A percentile compares a stretch with the other conserved stretches of the same genome.
These are phyloP conservation scores for Dynastes grantii DNA, from an alignment of 2,888 invertebrate species.

Conservation along the genomic window DNA sequence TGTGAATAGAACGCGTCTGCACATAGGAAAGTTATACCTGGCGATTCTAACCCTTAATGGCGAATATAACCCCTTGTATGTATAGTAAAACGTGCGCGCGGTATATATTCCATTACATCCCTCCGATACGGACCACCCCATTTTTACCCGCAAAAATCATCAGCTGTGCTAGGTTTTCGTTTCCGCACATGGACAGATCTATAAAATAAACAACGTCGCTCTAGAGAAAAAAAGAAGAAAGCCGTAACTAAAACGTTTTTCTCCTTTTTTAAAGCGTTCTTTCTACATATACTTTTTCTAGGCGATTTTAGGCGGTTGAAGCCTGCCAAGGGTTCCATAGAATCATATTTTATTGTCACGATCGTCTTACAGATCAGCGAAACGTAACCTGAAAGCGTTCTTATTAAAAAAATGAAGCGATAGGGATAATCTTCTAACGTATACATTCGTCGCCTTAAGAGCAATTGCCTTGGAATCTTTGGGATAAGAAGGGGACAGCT, in stretches of 20 bases:
- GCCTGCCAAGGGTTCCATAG: constrained; percentile 56
- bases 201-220: constrained; percentile 60
- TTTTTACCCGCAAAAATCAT: constrained; percentile 61
- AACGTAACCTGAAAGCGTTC: constrained; percentile 63
- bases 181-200: constrained; percentile 16
- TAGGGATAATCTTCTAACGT: constrained; percentile 41
- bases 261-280: constrained; percentile 54
- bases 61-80: constrained; percentile 53
- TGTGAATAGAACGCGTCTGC: constrained; percentile 53
- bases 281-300: constrained; percentile 43
- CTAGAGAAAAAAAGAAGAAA: constrained; percentile 33
- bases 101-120: constrained; percentile 9
- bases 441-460: constrained; percentile 9
- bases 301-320: not conserved
- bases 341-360: constrained; percentile 67
- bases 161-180: constrained; percentile 62
- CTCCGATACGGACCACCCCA: constrained; percentile 54
- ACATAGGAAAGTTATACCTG: constrained; percentile 49
- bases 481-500: constrained; percentile 37
- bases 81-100: constrained; percentile 15
- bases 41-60: constrained; percentile 56
- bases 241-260: constrained; percentile 54
- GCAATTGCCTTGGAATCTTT: not conserved
- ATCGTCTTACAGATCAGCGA: constrained; percentile 58
- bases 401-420: constrained; percentile 56